Evolutionary conservation across 2,888 invertebrate species (phyloP), one percentile per base, ranked within the genome.

Genomic region (Eupeodes latifasciatus): DNA sequence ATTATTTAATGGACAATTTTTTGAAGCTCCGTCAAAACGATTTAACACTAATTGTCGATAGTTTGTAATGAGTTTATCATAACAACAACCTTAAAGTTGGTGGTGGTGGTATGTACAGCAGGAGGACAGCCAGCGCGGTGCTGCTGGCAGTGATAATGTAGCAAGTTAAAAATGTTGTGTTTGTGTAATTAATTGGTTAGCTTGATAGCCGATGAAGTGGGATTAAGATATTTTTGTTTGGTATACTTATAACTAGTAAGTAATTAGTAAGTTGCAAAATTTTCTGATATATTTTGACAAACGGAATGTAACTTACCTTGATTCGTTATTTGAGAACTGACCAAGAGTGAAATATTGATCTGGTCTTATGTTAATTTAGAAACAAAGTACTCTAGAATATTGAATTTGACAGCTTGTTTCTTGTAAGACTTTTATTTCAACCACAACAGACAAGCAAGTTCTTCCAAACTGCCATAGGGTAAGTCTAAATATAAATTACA

Each of bases 61-160:
- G 14, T 27, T 49, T 66, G 66, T 47, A 66, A 66, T 51, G 49
- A 66, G 49, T 49, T 49, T 66, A 47, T 66, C 64, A 66, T 66
- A 66, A 66, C 47, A 66, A 66, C 47, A 47, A 19, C 62, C 11
- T 62, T 16, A 62, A 4, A 40, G 40, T 11, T 62, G 40, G 59
- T 7, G 34, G 6, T 36, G 10, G n/a, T 5, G n/a, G 53, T 53
- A 12, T 14, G 51, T 27, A 27, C 27, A 3, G 40, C 40, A 5
- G 40, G 9, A 40, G 40, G 7, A 7, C 36, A 36, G 36, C 36
- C 36, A 7, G 7, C 5, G 7, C 36, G 7, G 40, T 9, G 9
- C 40, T 40, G 40, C 40, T 0, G 40, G 40, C 40, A 0, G 5
- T 16, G 53, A 27, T 16, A 11, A 44, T 16, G 6, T 40, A 16